These are phyloP conservation scores for Lytechinus pictus DNA, from an alignment of 35 echinoderm and acorn worm species.

Conservation along the genomic window DNA sequence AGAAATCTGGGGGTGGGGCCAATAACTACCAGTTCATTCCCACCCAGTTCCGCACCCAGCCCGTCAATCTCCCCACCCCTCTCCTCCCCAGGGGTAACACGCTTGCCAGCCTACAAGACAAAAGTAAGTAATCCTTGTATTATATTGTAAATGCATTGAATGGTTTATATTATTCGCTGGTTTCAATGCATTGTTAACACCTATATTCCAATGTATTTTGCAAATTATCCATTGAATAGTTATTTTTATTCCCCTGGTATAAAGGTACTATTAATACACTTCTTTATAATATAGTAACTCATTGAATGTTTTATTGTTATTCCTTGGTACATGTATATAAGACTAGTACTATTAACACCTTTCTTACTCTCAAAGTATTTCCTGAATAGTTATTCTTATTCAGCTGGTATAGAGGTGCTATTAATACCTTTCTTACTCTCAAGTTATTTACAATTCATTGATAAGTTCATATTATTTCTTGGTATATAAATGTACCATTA, in stretches of 20 bases:
- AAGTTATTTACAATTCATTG: no score
- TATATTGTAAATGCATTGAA: no score
- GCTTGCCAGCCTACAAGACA: constrained; percentile 71
- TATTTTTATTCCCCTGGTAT: neutral
- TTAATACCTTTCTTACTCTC: neutral
- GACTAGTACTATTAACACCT: no score
- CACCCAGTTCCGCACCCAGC: constrained; percentile 85
- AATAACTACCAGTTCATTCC: constrained; percentile 92
- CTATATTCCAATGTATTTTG: neutral
- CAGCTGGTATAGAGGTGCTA: neutral
- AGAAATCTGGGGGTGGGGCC: constrained; percentile 4
- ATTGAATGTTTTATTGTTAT: no score
- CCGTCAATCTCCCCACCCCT: constrained; percentile 75
- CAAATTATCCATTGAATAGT: neutral
- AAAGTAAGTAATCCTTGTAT: constrained; percentile 60
- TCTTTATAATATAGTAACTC: no score
- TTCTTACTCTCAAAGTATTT: neutral
- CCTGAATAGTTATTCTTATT: no score
- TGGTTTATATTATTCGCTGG: neutral
- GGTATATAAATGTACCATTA: no score
- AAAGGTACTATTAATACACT: neutral
- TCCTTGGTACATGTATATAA: no score
- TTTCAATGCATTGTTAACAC: neutral
- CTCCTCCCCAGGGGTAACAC: constrained; percentile 55
- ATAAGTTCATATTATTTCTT: no score